phyloP scores from a whole-genome alignment of 2,113 vertebrate genomes.

The Zosterops hypoxanthus region DNA sequence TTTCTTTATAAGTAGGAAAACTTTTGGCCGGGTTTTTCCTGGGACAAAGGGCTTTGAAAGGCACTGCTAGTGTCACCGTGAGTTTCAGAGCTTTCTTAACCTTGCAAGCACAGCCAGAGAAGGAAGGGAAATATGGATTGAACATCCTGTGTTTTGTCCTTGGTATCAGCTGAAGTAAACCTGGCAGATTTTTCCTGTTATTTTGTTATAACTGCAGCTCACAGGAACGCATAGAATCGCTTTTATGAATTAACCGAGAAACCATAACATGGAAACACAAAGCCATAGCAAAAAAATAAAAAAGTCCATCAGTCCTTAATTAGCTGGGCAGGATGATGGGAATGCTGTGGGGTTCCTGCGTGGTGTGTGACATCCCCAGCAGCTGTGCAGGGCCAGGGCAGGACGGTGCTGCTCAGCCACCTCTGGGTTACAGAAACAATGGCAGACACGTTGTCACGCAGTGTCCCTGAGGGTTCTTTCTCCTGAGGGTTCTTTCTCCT shows the following conservation, averaged over 20 bases:
- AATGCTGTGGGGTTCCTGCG: not conserved
- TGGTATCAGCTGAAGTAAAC: slow-evolving; percentile 78
- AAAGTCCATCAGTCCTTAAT: not conserved
- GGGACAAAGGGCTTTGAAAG: not conserved
- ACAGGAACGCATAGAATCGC: slow-evolving; percentile 55
- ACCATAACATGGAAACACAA: not conserved
- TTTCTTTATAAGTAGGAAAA: not conserved
- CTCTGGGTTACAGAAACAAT: not conserved
- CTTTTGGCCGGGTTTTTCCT: not conserved
- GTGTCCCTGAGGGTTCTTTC: not conserved
- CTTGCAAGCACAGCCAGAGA: slow-evolving; percentile 40
- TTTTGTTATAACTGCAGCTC: slow-evolving; percentile 76
- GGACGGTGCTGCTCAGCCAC: not conserved
- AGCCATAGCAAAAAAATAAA: not conserved
- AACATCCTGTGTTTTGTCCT: slow-evolving; percentile 80
- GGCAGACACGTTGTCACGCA: fast-evolving
- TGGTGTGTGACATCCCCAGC: fast-evolving
- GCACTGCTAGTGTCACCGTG: slow-evolving; percentile 29
- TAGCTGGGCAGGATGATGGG: not conserved
- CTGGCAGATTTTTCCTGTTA: slow-evolving; percentile 92
- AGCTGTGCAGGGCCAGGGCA: not conserved
- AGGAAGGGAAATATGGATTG: slow-evolving; percentile 69
- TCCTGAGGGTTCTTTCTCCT: not conserved
- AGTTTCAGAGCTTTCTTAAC: slow-evolving; percentile 63
- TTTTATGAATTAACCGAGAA: slow-evolving; percentile 61